Conservation (phyloP, 2,113 vertebrate species). For the Hylia prasina region DNA sequence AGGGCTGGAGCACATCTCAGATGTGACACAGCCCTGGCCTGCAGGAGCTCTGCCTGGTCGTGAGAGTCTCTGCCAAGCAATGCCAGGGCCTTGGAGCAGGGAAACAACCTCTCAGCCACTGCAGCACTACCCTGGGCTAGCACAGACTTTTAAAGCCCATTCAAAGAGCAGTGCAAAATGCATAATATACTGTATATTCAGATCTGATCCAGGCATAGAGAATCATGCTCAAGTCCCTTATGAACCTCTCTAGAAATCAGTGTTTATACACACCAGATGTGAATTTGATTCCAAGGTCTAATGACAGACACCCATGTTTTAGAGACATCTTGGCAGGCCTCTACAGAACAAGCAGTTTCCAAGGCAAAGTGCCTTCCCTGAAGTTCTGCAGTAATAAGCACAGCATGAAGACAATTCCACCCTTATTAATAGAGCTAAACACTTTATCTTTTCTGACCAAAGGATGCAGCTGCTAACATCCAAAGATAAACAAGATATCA, state of each 20-base stretch:
- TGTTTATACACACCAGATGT: neutral
- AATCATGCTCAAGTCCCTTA: neutral
- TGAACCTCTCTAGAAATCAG: neutral
- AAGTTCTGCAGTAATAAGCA: neutral
- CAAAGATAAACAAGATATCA: neutral
- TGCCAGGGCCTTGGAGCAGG: neutral
- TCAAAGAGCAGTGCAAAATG: neutral
- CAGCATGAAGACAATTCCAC: neutral
- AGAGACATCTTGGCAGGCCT: neutral
- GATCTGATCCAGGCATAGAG: neutral
- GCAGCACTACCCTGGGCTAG: rapidly evolving
- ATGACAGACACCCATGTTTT: neutral
- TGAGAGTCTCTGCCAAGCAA: neutral
- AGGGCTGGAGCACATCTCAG: neutral
- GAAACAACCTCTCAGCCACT: neutral
- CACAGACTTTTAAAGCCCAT: neutral
- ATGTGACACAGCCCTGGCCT: neutral
- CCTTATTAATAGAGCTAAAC: neutral
- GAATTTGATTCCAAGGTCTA: neutral
- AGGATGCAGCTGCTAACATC: neutral
- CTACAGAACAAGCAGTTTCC: neutral
- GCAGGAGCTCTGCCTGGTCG: rapidly evolving
- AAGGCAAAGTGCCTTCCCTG: neutral
- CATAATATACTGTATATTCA: neutral
- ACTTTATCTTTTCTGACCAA: neutral